These are phyloP conservation scores for Trachelus iudaicus DNA, from an alignment of 2,888 invertebrate species.

Conservation along the genomic window DNA sequence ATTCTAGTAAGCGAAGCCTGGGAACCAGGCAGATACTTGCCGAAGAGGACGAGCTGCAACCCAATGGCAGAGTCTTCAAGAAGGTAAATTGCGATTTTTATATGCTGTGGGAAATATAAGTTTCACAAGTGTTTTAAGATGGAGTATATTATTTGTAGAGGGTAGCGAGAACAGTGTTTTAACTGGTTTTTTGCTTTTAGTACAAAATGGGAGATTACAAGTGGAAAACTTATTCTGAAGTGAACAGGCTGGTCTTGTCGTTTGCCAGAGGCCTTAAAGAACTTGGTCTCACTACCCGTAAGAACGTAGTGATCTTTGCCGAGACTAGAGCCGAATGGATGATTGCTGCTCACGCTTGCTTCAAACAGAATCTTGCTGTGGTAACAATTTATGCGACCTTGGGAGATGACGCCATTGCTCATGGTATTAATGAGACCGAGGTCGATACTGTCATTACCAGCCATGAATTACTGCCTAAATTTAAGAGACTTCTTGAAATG, in stretches of 20 bases:
- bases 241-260: constrained; percentile 78
- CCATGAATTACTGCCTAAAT: constrained; percentile 91
- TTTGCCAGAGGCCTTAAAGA: constrained; percentile 89
- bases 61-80: constrained; percentile 94
- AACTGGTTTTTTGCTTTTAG: constrained; percentile 65
- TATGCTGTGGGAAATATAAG: background rate
- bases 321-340: constrained; percentile 99
- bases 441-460: constrained; percentile 93
- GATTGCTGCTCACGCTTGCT: constrained; percentile 94
- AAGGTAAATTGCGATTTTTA: constrained; percentile 72
- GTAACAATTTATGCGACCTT: constrained; percentile 98
- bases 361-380: constrained; percentile 86
- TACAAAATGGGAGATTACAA: constrained; percentile 93
- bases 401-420: constrained; percentile 95
- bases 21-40: constrained; percentile 91
- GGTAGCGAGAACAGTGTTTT: background rate
- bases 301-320: constrained; percentile 92
- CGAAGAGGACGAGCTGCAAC: constrained; percentile 94
- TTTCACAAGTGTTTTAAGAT: background rate
- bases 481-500: constrained; percentile 79
- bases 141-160: background rate
- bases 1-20: constrained; percentile 80
- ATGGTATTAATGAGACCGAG: constrained; percentile 97
- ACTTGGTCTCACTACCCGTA: constrained; percentile 78
- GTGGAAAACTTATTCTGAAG: constrained; percentile 87